Percentiles rank a stretch among this genome's conserved stretches.
Evolutionary conservation across 1,140 invertebrate species (phyloP).

Genomic region (Zaprionus capensis): DNA sequence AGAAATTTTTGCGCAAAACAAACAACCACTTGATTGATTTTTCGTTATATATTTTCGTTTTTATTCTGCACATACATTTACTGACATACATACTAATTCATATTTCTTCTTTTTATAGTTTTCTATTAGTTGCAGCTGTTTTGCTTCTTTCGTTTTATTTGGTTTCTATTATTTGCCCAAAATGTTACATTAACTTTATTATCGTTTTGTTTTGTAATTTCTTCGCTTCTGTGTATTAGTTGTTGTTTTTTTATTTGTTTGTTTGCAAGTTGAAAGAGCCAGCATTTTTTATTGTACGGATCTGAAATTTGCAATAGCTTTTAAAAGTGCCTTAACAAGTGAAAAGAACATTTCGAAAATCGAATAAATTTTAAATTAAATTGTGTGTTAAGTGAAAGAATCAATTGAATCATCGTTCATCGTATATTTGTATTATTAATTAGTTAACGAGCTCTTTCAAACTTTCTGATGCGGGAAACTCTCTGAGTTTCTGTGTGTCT

Average conservation of each 20-base stretch:
- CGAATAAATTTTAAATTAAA: constrained; percentile 1
- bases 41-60: constrained; percentile 48
- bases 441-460: constrained; percentile 35
- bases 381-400: constrained; percentile 9
- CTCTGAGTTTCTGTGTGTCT: not conserved
- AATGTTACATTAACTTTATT: constrained; percentile 24
- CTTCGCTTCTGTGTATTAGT: constrained; percentile 40
- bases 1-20: not conserved
- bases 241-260: constrained; percentile 28
- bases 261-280: constrained; percentile 51
- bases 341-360: constrained; percentile 32
- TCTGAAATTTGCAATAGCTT: constrained; percentile 41
- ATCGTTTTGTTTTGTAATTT: constrained; percentile 24
- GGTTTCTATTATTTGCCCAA: constrained; percentile 44
- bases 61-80: constrained; percentile 78
- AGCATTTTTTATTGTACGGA: constrained; percentile 18
- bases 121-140: constrained; percentile 55
- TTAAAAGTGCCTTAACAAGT: constrained; percentile 44
- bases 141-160: constrained; percentile 52
- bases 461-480: constrained; percentile 15
- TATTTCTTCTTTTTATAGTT: constrained; percentile 53
- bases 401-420: constrained; percentile 23
- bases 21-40: not conserved
- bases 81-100: constrained; percentile 74
- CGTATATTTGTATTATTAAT: constrained; percentile 10